Percentiles rank a stretch among this genome's conserved stretches.
Evolutionary conservation across 1,140 invertebrate genomes (phyloP).

Genomic region (Drosophila grimshawi): DNA sequence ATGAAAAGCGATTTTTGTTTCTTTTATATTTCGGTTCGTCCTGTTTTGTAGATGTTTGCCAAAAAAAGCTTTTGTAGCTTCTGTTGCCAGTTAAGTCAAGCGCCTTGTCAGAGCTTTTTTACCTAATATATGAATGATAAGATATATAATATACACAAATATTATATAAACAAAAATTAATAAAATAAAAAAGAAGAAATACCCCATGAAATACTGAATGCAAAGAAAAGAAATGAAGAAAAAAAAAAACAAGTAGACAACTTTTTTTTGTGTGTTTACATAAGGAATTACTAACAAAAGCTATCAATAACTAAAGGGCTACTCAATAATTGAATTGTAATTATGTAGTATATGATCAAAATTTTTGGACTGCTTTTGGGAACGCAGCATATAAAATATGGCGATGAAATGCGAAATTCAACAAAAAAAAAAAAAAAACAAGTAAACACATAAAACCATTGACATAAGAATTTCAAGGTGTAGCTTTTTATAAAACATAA

Average conservation of each 20-base stretch:
- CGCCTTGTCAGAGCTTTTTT: slow-evolving; percentile 79
- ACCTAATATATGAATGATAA: slow-evolving; percentile 52
- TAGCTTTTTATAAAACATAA: slow-evolving; percentile 67
- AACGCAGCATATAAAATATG: slow-evolving; percentile 65
- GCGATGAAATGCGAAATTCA: slow-evolving; percentile 36
- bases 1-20: slow-evolving; percentile 5
- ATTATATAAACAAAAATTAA: slow-evolving; percentile 39
- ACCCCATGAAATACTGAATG: not conserved
- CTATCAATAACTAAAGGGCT: slow-evolving; percentile 36
- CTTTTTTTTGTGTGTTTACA: slow-evolving; percentile 38
- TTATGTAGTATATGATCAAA: slow-evolving; percentile 45
- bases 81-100: slow-evolving; percentile 73
- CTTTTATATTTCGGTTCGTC: slow-evolving; percentile 7
- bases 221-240: not conserved
- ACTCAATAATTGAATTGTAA: slow-evolving; percentile 42
- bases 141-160: slow-evolving; percentile 31
- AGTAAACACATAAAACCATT: slow-evolving; percentile 16
- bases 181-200: slow-evolving; percentile 12
- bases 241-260: not conserved
- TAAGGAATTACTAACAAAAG: slow-evolving; percentile 31
- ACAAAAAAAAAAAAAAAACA: not conserved
- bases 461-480: slow-evolving; percentile 40
- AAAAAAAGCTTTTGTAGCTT: slow-evolving; percentile 77
- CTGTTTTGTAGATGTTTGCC: slow-evolving; percentile 45
- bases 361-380: slow-evolving; percentile 46